Percentiles rank a stretch among this genome's conserved stretches.
phyloP scores from a whole-genome alignment of 2,113 vertebrate genomes.

The Himantopus leucocephalus region DNA sequence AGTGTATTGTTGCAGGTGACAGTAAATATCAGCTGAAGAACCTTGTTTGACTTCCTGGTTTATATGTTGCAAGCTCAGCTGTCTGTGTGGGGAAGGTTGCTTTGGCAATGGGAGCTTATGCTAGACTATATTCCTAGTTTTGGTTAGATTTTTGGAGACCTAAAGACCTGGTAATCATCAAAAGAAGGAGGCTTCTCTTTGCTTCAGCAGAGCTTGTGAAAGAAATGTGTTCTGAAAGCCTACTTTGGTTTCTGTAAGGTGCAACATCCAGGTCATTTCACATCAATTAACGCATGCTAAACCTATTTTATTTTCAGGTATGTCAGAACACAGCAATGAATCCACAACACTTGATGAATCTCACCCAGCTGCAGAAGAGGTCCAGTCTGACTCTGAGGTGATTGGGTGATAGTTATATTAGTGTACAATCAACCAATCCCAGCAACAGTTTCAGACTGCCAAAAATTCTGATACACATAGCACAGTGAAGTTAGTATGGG shows the following conservation, averaged over 20 bases:
- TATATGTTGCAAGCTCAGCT: background rate
- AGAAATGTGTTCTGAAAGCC: background rate
- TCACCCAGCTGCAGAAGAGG: constrained; percentile 70
- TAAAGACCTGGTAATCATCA: background rate
- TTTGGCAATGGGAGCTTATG: background rate
- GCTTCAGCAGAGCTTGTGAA: background rate
- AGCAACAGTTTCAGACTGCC: constrained; percentile 32
- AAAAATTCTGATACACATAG: background rate
- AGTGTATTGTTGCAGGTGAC: background rate
- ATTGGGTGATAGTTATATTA: constrained; percentile 40
- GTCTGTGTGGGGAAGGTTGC: background rate
- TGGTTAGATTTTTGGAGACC: background rate
- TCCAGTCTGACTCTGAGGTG: constrained; percentile 75
- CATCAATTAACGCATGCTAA: constrained; percentile 59
- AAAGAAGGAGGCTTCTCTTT: background rate
- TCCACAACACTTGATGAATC: constrained; percentile 64
- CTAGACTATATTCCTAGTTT: background rate
- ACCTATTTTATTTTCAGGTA: constrained; percentile 78
- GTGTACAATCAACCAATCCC: constrained; percentile 27
- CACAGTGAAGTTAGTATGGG: background rate
- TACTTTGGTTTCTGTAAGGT: background rate
- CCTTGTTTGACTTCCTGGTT: background rate
- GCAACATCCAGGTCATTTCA: background rate
- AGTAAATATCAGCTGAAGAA: background rate
- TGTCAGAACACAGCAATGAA: constrained; percentile 73